These are phyloP conservation scores for Craniophora ligustri DNA, from an alignment of 2,888 invertebrate species.

Conservation along the genomic window DNA sequence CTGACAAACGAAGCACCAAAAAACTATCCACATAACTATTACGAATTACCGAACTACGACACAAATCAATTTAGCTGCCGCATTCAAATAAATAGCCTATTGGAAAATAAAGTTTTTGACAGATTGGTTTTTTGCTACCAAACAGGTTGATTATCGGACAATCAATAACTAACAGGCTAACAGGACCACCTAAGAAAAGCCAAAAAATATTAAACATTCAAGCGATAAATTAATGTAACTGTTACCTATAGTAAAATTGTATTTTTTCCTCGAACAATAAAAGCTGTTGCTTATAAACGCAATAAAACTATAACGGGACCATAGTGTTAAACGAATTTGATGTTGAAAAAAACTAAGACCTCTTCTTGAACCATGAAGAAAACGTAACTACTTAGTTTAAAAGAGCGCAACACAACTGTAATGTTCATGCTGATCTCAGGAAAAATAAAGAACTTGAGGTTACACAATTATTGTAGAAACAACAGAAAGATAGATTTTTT, in stretches of 20 bases:
- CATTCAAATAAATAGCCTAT: constrained; percentile 7
- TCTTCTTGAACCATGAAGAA: constrained; percentile 37
- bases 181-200: constrained; percentile 31
- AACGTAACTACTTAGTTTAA: constrained; percentile 27
- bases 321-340: constrained; percentile 25
- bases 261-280: constrained; percentile 34
- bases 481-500: not conserved
- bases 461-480: constrained; percentile 23
- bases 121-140: constrained; percentile 27
- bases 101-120: constrained; percentile 15
- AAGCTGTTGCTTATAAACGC: constrained; percentile 20
- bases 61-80: not conserved
- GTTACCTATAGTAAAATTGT: constrained; percentile 19
- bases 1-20: constrained; percentile 49
- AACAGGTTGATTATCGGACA: not conserved
- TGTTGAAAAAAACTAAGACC: constrained; percentile 23
- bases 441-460: constrained; percentile 26
- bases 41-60: constrained; percentile 17
- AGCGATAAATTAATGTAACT: constrained; percentile 25
- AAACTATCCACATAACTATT: constrained; percentile 31
- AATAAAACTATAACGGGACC: constrained; percentile 36
- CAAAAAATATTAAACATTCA: constrained; percentile 20
- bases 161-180: not conserved
- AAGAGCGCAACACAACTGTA: constrained; percentile 15
- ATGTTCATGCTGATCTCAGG: constrained; percentile 10